Conservation (phyloP, 1,140 invertebrate genomes). For the Hirudo medicinalis region DNA sequence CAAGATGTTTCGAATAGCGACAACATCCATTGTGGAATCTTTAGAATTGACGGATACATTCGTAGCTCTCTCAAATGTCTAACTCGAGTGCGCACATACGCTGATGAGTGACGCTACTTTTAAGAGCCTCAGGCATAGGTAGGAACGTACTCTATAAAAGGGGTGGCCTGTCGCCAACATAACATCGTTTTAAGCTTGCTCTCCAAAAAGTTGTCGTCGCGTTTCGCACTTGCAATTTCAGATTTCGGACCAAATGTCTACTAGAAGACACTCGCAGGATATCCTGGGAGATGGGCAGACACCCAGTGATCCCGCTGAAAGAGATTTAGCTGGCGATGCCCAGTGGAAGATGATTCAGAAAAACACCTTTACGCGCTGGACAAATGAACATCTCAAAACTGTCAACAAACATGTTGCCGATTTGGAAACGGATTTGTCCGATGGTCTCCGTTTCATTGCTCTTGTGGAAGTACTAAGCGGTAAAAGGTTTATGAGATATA, state of each 20-base stretch:
- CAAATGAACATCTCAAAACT: slow-evolving; percentile 76
- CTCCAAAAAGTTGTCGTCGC: no score
- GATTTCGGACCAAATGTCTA: neutral
- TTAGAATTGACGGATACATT: no score
- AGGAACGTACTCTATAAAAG: no score
- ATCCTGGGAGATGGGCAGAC: slow-evolving; percentile 5
- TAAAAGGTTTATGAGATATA: slow-evolving; percentile 67
- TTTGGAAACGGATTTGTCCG: slow-evolving; percentile 69
- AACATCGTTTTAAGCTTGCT: no score
- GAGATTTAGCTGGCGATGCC: slow-evolving; percentile 54
- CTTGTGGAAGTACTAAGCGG: slow-evolving; percentile 74
- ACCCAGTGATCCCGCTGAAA: slow-evolving; percentile 6
- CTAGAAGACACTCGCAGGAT: slow-evolving; percentile 8
- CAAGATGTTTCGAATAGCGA: no score
- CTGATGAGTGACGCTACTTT: no score
- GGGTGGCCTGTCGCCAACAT: no score
- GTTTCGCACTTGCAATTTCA: no score
- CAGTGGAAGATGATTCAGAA: slow-evolving; percentile 86
- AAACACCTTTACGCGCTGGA: slow-evolving; percentile 88
- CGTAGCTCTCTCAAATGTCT: no score
- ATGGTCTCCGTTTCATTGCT: slow-evolving; percentile 66
- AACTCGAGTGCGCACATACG: no score
- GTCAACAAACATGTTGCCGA: slow-evolving; percentile 62
- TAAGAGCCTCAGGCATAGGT: no score
- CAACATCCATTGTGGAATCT: no score